Evolutionary conservation across 2,888 invertebrate species (phyloP).

Genomic region (Drosophila formosana): DNA sequence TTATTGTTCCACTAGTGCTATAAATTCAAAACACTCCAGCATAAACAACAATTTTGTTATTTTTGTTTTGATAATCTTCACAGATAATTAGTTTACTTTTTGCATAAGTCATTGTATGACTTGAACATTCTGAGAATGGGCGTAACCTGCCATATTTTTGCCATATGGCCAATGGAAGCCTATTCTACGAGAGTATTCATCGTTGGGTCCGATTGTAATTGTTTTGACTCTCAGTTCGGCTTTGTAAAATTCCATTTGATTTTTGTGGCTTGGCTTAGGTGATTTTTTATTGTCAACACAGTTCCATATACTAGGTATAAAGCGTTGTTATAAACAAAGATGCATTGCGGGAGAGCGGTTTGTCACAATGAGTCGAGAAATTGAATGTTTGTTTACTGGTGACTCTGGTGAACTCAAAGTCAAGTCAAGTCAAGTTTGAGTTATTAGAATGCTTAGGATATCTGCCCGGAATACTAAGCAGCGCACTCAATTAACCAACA

Average conservation of each 20-base stretch:
- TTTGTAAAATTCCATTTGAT: conserved; percentile 6
- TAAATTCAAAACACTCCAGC: not conserved
- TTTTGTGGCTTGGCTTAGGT: conserved; percentile 4
- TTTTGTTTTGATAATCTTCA: not conserved
- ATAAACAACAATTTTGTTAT: not conserved
- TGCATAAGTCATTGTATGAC: not conserved
- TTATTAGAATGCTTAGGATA: conserved; percentile 10
- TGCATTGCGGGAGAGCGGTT: conserved; percentile 8
- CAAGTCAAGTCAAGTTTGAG: conserved; percentile 8
- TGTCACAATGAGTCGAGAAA: conserved; percentile 15
- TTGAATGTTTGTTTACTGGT: conserved; percentile 8
- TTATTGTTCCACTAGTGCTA: not conserved
- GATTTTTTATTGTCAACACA: conserved; percentile 8
- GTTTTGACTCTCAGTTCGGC: conserved; percentile 1
- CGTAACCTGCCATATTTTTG: not conserved
- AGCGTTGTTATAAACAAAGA: conserved; percentile 7
- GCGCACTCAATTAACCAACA: not conserved
- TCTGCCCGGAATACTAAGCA: conserved; percentile 2
- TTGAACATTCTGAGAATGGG: not conserved
- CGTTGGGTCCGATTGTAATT: not conserved
- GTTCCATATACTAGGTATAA: not conserved
- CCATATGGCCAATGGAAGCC: not conserved
- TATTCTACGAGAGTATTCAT: not conserved
- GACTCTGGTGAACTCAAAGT: not conserved
- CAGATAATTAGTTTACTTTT: not conserved